Evolutionary conservation across 2,888 invertebrate genomes (phyloP), one percentile per base, ranked within the genome.

Genomic region (Leucoma salicis): DNA sequence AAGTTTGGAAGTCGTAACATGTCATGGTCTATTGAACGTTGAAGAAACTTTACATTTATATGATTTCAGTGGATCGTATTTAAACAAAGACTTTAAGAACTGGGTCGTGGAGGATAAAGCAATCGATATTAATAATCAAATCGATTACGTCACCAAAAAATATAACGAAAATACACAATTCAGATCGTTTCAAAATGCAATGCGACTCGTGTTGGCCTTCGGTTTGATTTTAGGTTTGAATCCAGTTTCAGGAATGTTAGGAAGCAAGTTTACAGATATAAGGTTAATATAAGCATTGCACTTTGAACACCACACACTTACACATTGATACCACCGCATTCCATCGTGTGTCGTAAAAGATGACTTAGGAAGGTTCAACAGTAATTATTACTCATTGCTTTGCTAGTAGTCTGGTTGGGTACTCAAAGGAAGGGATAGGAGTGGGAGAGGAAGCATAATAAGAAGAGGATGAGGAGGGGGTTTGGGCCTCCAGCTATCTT

Each of bases 171-270:
- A 48, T 24, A 42, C 55, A 16, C 74, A 70, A 24, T 52, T 67
- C 18, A 42, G 35, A 15, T 39, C 56, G 0, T 80, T 78, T 40
- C 74, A 73, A 46, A 52, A 48, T 12, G 60, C 74, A 3, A 78
- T 77, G 74, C 73, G 56, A 51, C 16, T 62, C 0, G 27, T 75
- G 0, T 21, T 78, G 0, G 28, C 69, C 2, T 50, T 57, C 31
- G 81, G 77, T 2, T 71, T 74, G 28, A 61, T 42, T 14, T 39
- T 77, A 2, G 82, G 79, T 0, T 24, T 82, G 11, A 76, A 68
- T 35, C 78, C 79, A 0, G 62, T 80, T 0, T 34, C 52, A 1
- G 71, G 68, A 6, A 53, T 71, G n/a, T 24, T 63, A 7, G 55
- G 55, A 13, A 52, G 42, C 0, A 64, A 78, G 39, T 32, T 53